Evolutionary conservation across 2,113 vertebrate species (phyloP).

Genomic region (Lepisosteus osseus): DNA sequence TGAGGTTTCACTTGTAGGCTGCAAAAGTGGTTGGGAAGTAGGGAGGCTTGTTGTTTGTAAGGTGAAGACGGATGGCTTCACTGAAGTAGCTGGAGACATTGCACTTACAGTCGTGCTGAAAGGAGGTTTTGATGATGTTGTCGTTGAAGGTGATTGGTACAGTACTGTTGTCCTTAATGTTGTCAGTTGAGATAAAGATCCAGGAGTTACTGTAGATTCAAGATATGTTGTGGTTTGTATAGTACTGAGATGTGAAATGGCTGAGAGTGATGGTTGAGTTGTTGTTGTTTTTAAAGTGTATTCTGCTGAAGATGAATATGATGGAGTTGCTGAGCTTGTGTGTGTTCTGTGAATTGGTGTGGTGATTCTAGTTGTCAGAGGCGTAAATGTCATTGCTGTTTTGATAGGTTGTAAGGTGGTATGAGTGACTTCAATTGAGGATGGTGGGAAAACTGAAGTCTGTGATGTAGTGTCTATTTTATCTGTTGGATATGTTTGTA

Average conservation of each 20-base stretch:
- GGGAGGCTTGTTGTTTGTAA: neutral
- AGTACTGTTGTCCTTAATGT: constrained; percentile 28
- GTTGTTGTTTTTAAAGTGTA: constrained; percentile 26
- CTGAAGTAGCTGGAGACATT: constrained; percentile 32
- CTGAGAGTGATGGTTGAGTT: constrained; percentile 15
- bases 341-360: constrained; percentile 6
- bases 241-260: constrained; percentile 8
- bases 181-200: constrained; percentile 23
- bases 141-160: constrained; percentile 28
- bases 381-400: constrained; percentile 11
- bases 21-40: constrained; percentile 5
- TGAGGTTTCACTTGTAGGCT: constrained; percentile 18
- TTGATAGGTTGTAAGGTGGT: constrained; percentile 32
- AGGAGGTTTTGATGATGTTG: constrained; percentile 33
- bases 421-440: constrained; percentile 12
- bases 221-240: constrained; percentile 39
- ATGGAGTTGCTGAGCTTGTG: neutral
- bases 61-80: constrained; percentile 15
- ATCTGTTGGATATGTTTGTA: constrained; percentile 25
- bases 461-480: constrained; percentile 20
- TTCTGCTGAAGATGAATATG: constrained; percentile 26
- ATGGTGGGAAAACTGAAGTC: constrained; percentile 10
- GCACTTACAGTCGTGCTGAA: neutral
- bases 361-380: constrained; percentile 13
- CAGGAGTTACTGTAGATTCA: constrained; percentile 23